Percentiles rank a stretch among this genome's conserved stretches.
Evolutionary conservation across 2,797 vertebrate genomes (phyloP).

Genomic region (Girardinus metallicus): DNA sequence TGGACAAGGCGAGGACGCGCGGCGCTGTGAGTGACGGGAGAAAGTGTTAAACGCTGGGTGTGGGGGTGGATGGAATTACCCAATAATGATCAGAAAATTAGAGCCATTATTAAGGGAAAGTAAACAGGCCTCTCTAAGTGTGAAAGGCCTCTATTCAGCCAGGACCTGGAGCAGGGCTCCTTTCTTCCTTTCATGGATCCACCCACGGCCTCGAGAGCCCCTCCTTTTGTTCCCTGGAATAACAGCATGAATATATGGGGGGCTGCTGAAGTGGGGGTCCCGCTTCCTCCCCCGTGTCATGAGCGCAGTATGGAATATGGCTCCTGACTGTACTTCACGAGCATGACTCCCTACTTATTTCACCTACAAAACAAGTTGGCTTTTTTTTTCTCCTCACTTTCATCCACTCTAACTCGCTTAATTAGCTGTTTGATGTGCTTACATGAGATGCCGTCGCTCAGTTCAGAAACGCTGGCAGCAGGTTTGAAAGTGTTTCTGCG

Average conservation of each 20-base stretch:
- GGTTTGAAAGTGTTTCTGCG: conserved; percentile 26
- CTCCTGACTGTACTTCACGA: conserved; percentile 34
- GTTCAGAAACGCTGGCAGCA: conserved; percentile 42
- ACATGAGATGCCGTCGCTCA: conserved; percentile 21
- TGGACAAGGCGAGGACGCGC: conserved; percentile 34
- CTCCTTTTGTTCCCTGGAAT: conserved; percentile 78
- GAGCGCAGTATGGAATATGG: conserved; percentile 41
- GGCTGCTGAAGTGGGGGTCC: conserved; percentile 42
- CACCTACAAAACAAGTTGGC: background rate
- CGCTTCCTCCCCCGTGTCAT: conserved; percentile 25
- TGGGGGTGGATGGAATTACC: conserved; percentile 80
- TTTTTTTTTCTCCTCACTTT: background rate
- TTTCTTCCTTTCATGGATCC: conserved; percentile 79
- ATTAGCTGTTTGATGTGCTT: conserved; percentile 35
- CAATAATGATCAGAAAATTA: conserved; percentile 88
- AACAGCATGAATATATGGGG: conserved; percentile 73
- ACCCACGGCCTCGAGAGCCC: conserved; percentile 80
- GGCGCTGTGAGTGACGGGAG: conserved; percentile 65
- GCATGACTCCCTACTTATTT: conserved; percentile 8
- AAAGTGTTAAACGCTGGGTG: conserved; percentile 64
- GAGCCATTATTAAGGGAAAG: conserved; percentile 84
- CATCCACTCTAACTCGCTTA: conserved; percentile 27
- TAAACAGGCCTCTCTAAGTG: conserved; percentile 84
- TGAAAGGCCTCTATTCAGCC: conserved; percentile 83
- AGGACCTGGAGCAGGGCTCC: conserved; percentile 76